These are phyloP conservation scores for Malurus splendens DNA, from an alignment of 2,797 vertebrate species.

Conservation along the genomic window DNA sequence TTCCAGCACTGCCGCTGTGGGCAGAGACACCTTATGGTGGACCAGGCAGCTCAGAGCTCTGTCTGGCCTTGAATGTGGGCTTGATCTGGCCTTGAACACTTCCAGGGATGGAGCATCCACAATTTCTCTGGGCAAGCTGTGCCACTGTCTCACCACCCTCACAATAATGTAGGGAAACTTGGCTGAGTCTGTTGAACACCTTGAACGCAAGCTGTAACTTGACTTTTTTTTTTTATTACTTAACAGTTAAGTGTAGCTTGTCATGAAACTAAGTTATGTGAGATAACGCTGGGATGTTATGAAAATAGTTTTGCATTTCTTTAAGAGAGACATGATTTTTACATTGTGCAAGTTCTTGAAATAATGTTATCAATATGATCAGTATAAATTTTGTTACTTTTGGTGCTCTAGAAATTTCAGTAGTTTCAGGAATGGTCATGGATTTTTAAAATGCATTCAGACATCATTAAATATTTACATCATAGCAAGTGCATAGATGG, in stretches of 20 bases:
- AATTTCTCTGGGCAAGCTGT: fast-evolving
- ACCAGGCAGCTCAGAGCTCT: too few relatives aligned
- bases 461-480: background rate
- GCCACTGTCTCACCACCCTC: background rate
- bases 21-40: too few relatives aligned
- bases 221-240: background rate
- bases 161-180: background rate
- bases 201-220: fast-evolving
- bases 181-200: fast-evolving
- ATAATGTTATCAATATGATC: background rate
- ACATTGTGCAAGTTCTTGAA: fast-evolving
- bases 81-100: background rate
- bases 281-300: background rate
- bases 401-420: background rate
- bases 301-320: background rate
- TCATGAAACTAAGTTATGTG: background rate
- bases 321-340: fast-evolving
- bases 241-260: background rate
- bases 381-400: fast-evolving
- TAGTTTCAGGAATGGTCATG: background rate
- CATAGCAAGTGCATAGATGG: background rate
- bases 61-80: too few relatives aligned
- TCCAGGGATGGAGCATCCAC: background rate
- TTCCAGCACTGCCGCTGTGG: background rate
- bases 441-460: background rate